Base-by-base conservation (phyloP, 1,140 invertebrate genomes). In the Drosophila pseudoananassae region DNA sequence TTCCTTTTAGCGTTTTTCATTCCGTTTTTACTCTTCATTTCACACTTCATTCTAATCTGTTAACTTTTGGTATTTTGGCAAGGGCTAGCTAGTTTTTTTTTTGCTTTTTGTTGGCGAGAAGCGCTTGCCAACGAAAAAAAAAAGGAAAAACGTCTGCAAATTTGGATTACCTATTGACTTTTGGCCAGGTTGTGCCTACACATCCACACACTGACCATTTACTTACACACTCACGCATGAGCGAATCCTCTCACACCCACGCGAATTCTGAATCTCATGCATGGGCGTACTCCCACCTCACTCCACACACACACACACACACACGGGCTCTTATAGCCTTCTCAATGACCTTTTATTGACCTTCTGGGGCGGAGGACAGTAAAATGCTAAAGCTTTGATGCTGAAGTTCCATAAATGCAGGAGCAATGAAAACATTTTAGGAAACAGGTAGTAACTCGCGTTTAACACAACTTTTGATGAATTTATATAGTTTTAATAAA, bases 261-360 rank as follows among this genome's bases (percentile, higher is more conserved):
- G 29, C 70, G 43, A 25, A 20, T 25, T 20, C 36, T 43, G 8
- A 31, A 36, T 50, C 14, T 14, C 23, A 45, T 68, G 47, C 27
- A 33, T 43, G 40, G 14, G 40, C 5, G 17, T 46, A 46, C 9
- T 20, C 15, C 17, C 20, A 20, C 56, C 56, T 43, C 52, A 43
- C n/a, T 43, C 66, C 51, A 74, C 17, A 58, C 10, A 17, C 4
- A 36, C 17, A 58, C 10, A 17, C 4, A 36, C 25, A 65, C 29
- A 51, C 43, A 31, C 53, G 14, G 68, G 59, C 61, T 59, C 47
- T 68, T 77, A 77, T 82, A 82, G 81, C 78, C 78, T 81, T 72
- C 78, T 76, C 72, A 76, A 81, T 81, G 78, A 81, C 78, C 78
- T 81, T 81, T 81, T 81, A 81, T 81, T 81, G 78, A 81, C 78